phyloP scores from a whole-genome alignment of 2,797 vertebrate genomes.

The Sebastes paucispinis region DNA sequence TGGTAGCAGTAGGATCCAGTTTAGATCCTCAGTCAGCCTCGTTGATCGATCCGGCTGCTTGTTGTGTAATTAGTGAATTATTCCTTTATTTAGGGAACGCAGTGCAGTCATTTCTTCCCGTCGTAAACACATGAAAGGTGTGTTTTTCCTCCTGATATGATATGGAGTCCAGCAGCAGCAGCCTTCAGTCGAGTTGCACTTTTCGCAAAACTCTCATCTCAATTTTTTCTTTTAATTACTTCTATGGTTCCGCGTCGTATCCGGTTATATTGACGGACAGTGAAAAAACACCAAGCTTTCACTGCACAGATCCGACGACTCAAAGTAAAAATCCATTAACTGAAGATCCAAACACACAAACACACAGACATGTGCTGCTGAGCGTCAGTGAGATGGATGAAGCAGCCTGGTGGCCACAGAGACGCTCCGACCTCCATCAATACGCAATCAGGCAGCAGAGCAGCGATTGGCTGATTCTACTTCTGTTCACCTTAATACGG shows the following conservation, averaged over 20 bases:
- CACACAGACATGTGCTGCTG: slow-evolving; percentile 11
- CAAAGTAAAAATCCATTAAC: background rate
- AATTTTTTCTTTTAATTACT: background rate
- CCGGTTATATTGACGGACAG: background rate
- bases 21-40: slow-evolving; percentile 26
- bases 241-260: background rate
- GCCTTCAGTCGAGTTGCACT: slow-evolving; percentile 52
- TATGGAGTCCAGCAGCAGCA: slow-evolving; percentile 35
- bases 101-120: slow-evolving; percentile 21
- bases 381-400: slow-evolving; percentile 33
- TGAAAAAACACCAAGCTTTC: background rate
- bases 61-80: background rate
- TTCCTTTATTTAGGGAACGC: slow-evolving; percentile 26
- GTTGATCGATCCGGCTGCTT: slow-evolving; percentile 21
- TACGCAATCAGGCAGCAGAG: slow-evolving; percentile 30
- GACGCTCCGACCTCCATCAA: slow-evolving; percentile 30
- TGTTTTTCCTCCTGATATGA: background rate
- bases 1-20: slow-evolving; percentile 62
- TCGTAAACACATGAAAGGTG: background rate
- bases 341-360: background rate
- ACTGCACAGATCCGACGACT: background rate
- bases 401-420: slow-evolving; percentile 7
- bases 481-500: background rate
- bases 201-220: slow-evolving; percentile 61
- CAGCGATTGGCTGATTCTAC: slow-evolving; percentile 57